Conservation (phyloP, 2,888 invertebrate genomes). For the Tanytarsus gracilentus region DNA sequence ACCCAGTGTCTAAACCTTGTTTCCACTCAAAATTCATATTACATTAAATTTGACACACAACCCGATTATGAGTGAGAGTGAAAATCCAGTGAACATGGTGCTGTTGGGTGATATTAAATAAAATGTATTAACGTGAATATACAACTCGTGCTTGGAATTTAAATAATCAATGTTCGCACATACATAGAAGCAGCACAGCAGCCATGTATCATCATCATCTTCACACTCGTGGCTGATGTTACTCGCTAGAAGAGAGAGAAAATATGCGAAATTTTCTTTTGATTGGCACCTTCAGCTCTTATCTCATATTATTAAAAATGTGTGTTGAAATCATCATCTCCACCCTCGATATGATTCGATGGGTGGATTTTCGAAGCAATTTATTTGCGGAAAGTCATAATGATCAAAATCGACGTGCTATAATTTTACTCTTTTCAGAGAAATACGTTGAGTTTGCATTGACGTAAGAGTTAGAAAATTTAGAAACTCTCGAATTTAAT, state of each 20-base stretch:
- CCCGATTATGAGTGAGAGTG: neutral
- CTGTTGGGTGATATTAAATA: conserved; percentile 17
- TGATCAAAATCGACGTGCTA: too few relatives aligned
- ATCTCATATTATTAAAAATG: neutral
- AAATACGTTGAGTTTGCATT: too few relatives aligned
- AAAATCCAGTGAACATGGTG: conserved; percentile 1
- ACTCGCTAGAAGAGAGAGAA: neutral
- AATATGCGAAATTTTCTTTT: neutral
- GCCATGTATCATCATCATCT: neutral
- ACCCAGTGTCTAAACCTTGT: too few relatives aligned
- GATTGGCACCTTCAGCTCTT: conserved; percentile 20
- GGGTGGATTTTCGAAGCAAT: too few relatives aligned
- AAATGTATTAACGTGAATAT: conserved; percentile 22
- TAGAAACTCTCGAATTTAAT: too few relatives aligned
- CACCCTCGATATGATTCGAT: too few relatives aligned
- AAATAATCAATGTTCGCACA: conserved; percentile 14
- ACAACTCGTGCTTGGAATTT: conserved; percentile 17
- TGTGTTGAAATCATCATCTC: neutral
- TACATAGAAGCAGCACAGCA: neutral
- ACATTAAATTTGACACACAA: neutral
- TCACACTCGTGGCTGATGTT: neutral
- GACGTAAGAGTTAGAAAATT: too few relatives aligned
- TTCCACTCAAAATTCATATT: neutral
- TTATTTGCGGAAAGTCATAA: too few relatives aligned
- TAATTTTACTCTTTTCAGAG: too few relatives aligned